Evolutionary conservation across 2,113 vertebrate genomes (phyloP).

Genomic region (Spheniscus mendiculus): DNA sequence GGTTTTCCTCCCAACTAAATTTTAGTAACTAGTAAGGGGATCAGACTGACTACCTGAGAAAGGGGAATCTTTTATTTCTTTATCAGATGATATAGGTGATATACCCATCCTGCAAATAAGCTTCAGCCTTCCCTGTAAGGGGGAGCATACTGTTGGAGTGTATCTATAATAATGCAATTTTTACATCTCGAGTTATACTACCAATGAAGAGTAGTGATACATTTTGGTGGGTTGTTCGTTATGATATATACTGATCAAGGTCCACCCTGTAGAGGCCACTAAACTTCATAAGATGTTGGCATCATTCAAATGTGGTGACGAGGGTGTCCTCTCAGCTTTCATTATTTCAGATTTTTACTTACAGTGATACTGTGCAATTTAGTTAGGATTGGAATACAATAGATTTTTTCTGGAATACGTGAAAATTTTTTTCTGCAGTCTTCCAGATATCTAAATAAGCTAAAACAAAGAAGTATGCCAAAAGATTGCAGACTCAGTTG

Average conservation of each 20-base stretch:
- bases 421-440: neutral
- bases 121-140: neutral
- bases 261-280: neutral
- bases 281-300: neutral
- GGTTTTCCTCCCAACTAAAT: neutral
- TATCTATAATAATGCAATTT: neutral
- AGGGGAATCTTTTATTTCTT: neutral
- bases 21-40: neutral
- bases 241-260: neutral
- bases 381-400: neutral
- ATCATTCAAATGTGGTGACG: accelerated
- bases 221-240: neutral
- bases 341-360: neutral
- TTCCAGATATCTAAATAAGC: neutral
- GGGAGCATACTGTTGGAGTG: neutral
- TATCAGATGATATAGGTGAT: neutral
- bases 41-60: neutral
- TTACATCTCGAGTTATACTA: neutral
- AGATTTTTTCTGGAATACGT: neutral
- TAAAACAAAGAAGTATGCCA: constrained; percentile 24
- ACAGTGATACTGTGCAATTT: neutral
- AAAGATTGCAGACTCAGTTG: constrained; percentile 1
- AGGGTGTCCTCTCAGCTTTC: neutral
- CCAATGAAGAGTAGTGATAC: neutral
- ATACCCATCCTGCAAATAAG: neutral